Evolutionary conservation across 2,113 vertebrate species (phyloP).

Genomic region (Sorex fumeus): DNA sequence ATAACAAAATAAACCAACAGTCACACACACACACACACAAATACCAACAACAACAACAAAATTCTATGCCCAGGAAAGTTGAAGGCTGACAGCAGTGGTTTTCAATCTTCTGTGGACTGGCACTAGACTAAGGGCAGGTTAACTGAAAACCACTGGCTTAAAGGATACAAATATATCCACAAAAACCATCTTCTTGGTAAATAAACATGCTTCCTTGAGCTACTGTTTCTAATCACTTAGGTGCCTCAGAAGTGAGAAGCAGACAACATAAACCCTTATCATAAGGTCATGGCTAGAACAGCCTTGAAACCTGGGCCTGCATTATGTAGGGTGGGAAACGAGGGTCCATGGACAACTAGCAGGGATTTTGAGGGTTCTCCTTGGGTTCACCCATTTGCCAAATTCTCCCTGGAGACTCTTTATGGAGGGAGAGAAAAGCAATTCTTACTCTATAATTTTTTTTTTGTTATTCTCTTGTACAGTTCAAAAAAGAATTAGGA

Average conservation of each 20-base stretch:
- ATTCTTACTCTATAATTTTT: neutral
- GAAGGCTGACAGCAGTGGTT: neutral
- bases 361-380: neutral
- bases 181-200: neutral
- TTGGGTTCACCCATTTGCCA: constrained; percentile 6
- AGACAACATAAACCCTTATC: neutral
- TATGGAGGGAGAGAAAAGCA: constrained; percentile 18
- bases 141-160: too few species aligned
- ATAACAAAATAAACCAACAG: constrained; percentile 39
- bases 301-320: neutral
- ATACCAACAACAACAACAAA: constrained; percentile 11
- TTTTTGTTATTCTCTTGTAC: neutral
- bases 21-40: constrained; percentile 45
- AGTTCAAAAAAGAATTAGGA: neutral
- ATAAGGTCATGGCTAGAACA: neutral
- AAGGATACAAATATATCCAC: neutral
- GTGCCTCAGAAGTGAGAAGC: neutral
- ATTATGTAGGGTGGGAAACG: neutral
- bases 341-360: neutral
- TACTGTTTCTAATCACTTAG: neutral
- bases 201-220: neutral
- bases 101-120: too few species aligned
- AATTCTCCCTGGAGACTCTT: constrained; percentile 10
- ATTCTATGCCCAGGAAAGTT: neutral
- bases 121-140: too few species aligned